Conservation (phyloP, 2,113 vertebrate species). For the Dolichallabes microphthalmus region DNA sequence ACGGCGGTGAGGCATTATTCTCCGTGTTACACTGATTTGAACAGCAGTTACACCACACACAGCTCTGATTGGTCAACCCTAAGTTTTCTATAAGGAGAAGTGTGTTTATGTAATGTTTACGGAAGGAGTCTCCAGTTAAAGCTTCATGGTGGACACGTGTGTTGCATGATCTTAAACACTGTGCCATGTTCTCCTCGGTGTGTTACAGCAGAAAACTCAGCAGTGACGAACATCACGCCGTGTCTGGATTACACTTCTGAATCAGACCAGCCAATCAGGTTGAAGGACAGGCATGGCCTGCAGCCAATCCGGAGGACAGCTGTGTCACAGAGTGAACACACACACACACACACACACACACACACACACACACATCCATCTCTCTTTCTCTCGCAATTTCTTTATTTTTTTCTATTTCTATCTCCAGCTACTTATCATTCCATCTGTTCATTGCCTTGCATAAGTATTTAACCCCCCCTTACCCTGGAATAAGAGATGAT, state of each 20-base stretch:
- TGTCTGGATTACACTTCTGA: not conserved
- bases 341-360: not conserved
- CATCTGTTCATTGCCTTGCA: too few relatives aligned
- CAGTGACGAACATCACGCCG: not conserved
- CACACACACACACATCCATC: not conserved
- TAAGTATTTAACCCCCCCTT: not conserved
- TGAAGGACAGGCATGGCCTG: constrained; percentile 6
- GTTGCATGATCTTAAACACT: not conserved
- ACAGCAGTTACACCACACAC: not conserved
- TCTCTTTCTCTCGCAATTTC: not conserved
- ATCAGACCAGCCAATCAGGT: not conserved
- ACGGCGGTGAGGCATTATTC: too few relatives aligned
- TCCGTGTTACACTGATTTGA: not conserved
- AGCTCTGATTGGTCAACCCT: not conserved
- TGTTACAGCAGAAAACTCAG: not conserved
- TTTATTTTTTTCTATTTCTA: not conserved
- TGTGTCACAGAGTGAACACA: not conserved
- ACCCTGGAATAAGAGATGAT: not conserved
- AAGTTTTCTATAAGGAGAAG: too few relatives aligned
- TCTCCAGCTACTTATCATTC: not conserved
- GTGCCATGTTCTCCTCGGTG: not conserved
- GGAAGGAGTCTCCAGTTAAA: not conserved
- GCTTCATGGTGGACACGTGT: not conserved
- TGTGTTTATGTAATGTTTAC: too few relatives aligned
- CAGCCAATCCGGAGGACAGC: constrained; percentile 22